phyloP scores from a whole-genome alignment of 2,888 invertebrate species.

The Acleris holmiana region DNA sequence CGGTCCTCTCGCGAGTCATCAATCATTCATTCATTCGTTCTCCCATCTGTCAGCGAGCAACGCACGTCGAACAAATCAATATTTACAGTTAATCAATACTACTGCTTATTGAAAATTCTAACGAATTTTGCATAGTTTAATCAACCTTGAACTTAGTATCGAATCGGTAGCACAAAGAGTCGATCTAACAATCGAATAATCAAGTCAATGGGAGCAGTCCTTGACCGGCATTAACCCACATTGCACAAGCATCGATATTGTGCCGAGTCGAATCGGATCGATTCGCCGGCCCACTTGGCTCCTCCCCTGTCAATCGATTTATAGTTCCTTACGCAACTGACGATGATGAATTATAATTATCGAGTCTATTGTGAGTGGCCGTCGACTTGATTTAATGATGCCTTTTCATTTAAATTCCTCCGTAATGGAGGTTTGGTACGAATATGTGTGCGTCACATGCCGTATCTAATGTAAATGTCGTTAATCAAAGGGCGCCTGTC shows the following conservation, averaged over 20 bases:
- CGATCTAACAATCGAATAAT: slow-evolving; percentile 53
- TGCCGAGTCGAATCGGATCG: slow-evolving; percentile 67
- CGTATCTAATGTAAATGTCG: slow-evolving; percentile 8
- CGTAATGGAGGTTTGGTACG: slow-evolving; percentile 8
- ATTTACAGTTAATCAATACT: slow-evolving; percentile 29
- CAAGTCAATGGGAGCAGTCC: slow-evolving; percentile 60
- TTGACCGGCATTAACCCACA: slow-evolving; percentile 72
- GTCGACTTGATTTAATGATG: slow-evolving; percentile 53
- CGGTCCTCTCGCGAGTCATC: slow-evolving; percentile 20
- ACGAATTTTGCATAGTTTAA: slow-evolving; percentile 17
- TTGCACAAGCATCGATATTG: slow-evolving; percentile 68
- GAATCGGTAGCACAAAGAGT: slow-evolving; percentile 33
- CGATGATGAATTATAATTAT: slow-evolving; percentile 61
- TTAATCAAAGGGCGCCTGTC: slow-evolving; percentile 12
- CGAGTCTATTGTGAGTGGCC: slow-evolving; percentile 57
- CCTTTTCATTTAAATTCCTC: slow-evolving; percentile 24
- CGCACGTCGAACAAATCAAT: slow-evolving; percentile 28
- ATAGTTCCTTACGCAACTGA: slow-evolving; percentile 63
- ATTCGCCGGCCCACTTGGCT: slow-evolving; percentile 62
- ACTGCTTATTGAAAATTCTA: slow-evolving; percentile 4
- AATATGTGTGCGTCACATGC: neutral
- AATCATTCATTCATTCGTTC: slow-evolving; percentile 27
- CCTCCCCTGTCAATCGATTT: slow-evolving; percentile 59
- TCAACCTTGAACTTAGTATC: slow-evolving; percentile 35
- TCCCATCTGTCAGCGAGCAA: slow-evolving; percentile 25